A percentile compares a stretch with the other conserved stretches of the same genome.
Evolutionary conservation across 2,888 invertebrate genomes (phyloP).

Genomic region (Chaetogeoica ovagalla): DNA sequence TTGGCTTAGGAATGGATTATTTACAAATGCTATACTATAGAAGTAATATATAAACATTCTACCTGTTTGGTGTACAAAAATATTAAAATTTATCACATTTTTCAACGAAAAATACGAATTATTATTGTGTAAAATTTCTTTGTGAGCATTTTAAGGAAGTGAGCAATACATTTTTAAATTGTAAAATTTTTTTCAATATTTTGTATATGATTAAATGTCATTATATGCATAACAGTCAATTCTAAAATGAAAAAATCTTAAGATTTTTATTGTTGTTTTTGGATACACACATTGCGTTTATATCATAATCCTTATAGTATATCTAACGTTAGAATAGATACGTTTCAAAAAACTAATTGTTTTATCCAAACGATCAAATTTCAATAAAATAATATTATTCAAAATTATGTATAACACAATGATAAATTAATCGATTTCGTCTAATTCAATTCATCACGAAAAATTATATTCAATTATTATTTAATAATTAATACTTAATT

Average conservation of each 20-base stretch:
- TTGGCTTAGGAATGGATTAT: no score
- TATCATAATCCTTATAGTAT: conserved; percentile 13
- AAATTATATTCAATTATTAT: not conserved
- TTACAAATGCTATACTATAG: no score
- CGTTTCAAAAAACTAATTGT: conserved; percentile 7
- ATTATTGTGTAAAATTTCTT: not conserved
- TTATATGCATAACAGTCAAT: not conserved
- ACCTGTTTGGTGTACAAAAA: no score
- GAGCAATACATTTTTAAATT: not conserved
- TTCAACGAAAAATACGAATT: no score
- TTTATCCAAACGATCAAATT: conserved; percentile 22
- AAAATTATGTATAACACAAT: not conserved
- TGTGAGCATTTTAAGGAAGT: not conserved
- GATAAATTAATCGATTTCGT: not conserved
- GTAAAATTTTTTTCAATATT: conserved; percentile 21
- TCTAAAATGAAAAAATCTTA: conserved; percentile 22
- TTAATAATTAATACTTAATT: conserved; percentile 1
- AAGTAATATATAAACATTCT: no score
- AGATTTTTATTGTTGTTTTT: conserved; percentile 36
- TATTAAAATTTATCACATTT: no score
- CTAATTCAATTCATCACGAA: not conserved
- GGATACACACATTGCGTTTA: not conserved
- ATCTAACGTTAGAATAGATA: not conserved
- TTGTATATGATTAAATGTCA: not conserved
- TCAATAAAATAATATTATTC: conserved; percentile 12